phyloP scores from a whole-genome alignment of 2,113 vertebrate species.

The Jacana jacana region DNA sequence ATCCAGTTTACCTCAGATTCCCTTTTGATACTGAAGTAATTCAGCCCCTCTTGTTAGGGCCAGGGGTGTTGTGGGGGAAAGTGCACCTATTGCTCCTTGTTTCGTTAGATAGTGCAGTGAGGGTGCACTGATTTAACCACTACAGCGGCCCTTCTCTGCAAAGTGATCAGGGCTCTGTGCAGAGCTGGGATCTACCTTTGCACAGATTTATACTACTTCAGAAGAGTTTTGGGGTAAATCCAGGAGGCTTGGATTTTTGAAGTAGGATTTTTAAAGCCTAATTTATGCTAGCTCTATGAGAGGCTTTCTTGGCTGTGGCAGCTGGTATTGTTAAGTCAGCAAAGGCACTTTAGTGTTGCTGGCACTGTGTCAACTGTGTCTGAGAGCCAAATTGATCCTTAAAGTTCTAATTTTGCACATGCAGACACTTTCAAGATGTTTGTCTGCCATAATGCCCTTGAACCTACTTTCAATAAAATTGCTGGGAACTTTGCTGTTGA shows the following conservation, averaged over 20 bases:
- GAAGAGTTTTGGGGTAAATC: not conserved
- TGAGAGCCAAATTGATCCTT: not conserved
- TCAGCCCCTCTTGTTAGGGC: not conserved
- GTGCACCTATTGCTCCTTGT: not conserved
- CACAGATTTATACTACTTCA: not conserved
- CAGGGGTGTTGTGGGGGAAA: too few relatives aligned
- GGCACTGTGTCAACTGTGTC: not conserved
- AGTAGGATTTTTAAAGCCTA: not conserved
- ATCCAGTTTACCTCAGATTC: not conserved
- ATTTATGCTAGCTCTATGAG: not conserved
- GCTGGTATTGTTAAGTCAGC: not conserved
- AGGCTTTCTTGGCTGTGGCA: not conserved
- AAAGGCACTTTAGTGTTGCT: not conserved
- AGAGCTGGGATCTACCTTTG: not conserved
- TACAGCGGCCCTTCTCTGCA: not conserved
- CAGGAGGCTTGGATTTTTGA: not conserved
- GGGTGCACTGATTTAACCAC: not conserved
- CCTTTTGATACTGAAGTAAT: not conserved
- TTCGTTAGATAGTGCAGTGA: not conserved
- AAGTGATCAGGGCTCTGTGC: not conserved
- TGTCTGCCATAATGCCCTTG: accelerated
- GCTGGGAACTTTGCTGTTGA: not conserved
- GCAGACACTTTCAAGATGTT: not conserved
- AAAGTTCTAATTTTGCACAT: not conserved
- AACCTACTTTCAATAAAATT: not conserved